A percentile compares a stretch with the other conserved stretches of the same genome.
Evolutionary conservation across 2,113 vertebrate genomes (phyloP).

Genomic region (Ptilonorhynchus violaceus): DNA sequence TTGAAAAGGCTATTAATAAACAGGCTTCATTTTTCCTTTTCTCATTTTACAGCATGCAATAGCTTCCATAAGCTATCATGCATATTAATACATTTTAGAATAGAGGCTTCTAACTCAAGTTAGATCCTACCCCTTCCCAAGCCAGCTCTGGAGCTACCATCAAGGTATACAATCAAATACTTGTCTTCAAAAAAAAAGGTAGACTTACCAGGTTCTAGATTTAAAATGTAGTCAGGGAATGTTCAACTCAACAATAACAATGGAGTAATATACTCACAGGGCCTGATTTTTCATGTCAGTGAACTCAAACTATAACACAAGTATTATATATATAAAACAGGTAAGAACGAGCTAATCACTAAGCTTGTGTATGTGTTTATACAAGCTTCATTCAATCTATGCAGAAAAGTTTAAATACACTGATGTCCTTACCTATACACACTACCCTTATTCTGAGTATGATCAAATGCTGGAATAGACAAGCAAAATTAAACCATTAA

Average conservation of each 20-base stretch:
- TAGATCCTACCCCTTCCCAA: neutral
- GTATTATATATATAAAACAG: neutral
- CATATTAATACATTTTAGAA: neutral
- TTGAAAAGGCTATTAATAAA: neutral
- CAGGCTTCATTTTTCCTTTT: neutral
- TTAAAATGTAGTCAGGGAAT: neutral
- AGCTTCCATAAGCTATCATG: neutral
- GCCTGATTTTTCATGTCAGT: neutral
- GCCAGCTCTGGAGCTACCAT: neutral
- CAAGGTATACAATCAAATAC: neutral
- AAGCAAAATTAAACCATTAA: neutral
- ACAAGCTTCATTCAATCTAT: neutral
- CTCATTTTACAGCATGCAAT: neutral
- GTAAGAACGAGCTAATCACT: neutral
- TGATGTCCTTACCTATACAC: neutral
- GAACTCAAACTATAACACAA: neutral
- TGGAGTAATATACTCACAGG: accelerated
- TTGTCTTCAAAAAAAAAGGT: neutral
- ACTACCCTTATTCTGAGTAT: neutral
- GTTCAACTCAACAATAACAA: neutral
- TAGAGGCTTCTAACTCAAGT: neutral
- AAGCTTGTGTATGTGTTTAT: neutral
- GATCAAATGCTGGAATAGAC: neutral
- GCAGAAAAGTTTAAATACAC: neutral
- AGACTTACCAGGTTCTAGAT: neutral